These are phyloP conservation scores for Agelas oroides DNA, from an alignment of 37 sponge, comb jelly and placozoan genomes.

Conservation along the genomic window DNA sequence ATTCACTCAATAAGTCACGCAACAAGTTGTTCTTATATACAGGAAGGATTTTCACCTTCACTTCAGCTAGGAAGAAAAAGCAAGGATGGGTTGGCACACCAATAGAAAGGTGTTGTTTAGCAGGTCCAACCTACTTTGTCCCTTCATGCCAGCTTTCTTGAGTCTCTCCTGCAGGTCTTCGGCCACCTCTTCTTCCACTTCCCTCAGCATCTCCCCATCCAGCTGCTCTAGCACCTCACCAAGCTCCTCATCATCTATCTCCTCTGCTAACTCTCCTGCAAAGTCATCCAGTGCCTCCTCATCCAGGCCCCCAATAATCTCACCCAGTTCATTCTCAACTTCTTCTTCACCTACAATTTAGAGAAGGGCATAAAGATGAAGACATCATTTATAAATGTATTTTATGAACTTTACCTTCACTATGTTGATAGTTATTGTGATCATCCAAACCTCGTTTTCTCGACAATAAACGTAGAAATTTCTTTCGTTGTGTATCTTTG, in stretches of 20 bases:
- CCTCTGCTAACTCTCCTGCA: neutral
- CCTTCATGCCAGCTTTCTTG: neutral
- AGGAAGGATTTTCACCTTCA: constrained; percentile 11
- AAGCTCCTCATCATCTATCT: neutral
- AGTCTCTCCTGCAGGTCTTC: constrained; percentile 22
- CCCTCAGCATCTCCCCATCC: constrained; percentile 33
- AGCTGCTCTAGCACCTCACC: constrained; percentile 8
- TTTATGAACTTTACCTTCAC: too few relatives aligned
- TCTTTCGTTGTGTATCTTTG: too few relatives aligned
- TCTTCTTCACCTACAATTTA: neutral
- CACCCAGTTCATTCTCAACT: neutral
- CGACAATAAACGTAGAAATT: too few relatives aligned
- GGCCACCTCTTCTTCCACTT: constrained; percentile 23
- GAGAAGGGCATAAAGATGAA: too few relatives aligned
- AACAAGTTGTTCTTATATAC: neutral
- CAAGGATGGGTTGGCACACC: too few relatives aligned
- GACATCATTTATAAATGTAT: too few relatives aligned
- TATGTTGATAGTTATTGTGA: too few relatives aligned
- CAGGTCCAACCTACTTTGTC: too few relatives aligned
- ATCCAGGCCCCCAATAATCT: neutral
- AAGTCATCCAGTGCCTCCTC: neutral
- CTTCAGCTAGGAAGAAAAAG: neutral
- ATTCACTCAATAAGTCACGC: neutral
- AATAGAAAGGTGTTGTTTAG: too few relatives aligned
- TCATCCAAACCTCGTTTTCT: too few relatives aligned